These are phyloP conservation scores for Periplaneta americana DNA, from an alignment of 1,140 invertebrate species.

Conservation along the genomic window DNA sequence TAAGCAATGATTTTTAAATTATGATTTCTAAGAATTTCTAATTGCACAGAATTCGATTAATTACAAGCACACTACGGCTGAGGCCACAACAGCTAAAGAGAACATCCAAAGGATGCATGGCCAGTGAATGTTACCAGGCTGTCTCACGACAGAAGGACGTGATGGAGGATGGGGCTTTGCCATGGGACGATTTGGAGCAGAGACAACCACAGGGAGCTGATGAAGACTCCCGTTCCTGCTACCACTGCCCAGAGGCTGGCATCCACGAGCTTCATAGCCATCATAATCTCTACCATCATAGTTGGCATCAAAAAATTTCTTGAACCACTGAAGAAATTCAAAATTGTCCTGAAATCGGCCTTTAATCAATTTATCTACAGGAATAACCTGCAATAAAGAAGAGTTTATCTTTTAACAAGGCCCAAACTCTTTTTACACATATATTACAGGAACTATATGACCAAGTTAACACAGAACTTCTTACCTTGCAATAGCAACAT, in stretches of 20 bases:
- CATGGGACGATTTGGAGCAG: slow-evolving; percentile 21
- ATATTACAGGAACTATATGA: background rate
- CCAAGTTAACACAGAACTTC: too few relatives aligned
- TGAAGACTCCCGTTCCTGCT: slow-evolving; percentile 15
- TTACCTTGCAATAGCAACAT: too few relatives aligned
- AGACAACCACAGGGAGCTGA: slow-evolving; percentile 13
- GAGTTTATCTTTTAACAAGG: background rate
- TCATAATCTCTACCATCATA: slow-evolving; percentile 95
- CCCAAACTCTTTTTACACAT: background rate
- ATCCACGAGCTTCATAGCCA: slow-evolving; percentile 76
- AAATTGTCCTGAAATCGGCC: slow-evolving; percentile 99
- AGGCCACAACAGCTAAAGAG: background rate
- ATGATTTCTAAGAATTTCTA: too few relatives aligned
- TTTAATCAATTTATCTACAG: slow-evolving; percentile 95
- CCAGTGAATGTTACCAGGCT: slow-evolving; percentile 14
- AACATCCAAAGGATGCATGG: background rate
- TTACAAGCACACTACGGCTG: background rate
- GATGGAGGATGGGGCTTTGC: slow-evolving; percentile 23
- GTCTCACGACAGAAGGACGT: slow-evolving; percentile 15
- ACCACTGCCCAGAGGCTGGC: slow-evolving; percentile 58
- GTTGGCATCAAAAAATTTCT: slow-evolving; percentile 99
- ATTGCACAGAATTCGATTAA: background rate
- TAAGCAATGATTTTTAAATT: too few relatives aligned
- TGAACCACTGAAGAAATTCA: slow-evolving; percentile 99
- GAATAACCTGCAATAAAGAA: slow-evolving; percentile 75